phyloP scores from a whole-genome alignment of 1,140 invertebrate species.

The Panagrolaimus sp. region DNA sequence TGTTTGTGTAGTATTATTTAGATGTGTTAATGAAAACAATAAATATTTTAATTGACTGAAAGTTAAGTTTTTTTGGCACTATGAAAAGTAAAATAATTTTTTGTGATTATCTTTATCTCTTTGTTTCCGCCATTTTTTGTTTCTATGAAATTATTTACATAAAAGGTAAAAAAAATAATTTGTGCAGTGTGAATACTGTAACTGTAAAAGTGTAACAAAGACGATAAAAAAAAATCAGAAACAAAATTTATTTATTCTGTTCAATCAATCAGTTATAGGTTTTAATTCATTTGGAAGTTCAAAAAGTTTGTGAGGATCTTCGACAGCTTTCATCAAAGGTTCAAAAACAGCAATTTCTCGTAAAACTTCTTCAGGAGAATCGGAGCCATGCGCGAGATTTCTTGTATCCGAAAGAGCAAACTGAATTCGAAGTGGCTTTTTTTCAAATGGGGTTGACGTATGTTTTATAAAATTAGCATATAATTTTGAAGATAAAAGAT shows the following conservation, averaged over 20 bases:
- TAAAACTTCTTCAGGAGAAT: conserved; percentile 22
- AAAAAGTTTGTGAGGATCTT: background rate
- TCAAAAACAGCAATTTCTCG: conserved; percentile 34
- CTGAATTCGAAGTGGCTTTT: conserved; percentile 24
- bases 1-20: too few species aligned
- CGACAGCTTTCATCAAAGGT: background rate
- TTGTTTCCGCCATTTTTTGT: too few species aligned
- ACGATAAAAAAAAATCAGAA: too few species aligned
- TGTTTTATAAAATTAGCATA: conserved; percentile 2
- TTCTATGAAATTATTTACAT: too few species aligned
- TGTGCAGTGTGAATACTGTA: too few species aligned
- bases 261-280: background rate
- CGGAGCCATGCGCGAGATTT: conserved; percentile 38
- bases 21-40: too few species aligned
- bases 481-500: background rate
- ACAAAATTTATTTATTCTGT: background rate
- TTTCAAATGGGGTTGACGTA: conserved; percentile 2
- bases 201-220: too few species aligned
- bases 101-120: too few species aligned
- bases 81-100: too few species aligned
- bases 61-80: too few species aligned
- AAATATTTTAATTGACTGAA: too few species aligned
- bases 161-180: too few species aligned
- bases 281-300: background rate
- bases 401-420: conserved; percentile 40